Conservation (phyloP, 2,113 vertebrate species). For the Tapirus terrestris region DNA sequence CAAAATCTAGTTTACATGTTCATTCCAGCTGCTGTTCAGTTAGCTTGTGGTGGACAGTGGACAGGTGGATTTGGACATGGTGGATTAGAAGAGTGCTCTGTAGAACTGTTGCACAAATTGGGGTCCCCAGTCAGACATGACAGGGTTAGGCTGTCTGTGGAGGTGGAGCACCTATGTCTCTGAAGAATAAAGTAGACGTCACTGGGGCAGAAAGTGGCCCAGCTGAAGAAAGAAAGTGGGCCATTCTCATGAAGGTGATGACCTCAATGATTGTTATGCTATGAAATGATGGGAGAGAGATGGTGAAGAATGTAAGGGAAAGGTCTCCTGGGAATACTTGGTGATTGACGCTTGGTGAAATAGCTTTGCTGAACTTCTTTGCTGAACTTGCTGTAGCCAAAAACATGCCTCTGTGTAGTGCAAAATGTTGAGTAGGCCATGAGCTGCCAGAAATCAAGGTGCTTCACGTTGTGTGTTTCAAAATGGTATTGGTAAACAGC, state of each 20-base stretch:
- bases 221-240: background rate
- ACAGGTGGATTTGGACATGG: background rate
- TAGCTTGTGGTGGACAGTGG: background rate
- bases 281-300: background rate
- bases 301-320: background rate
- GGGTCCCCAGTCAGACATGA: background rate
- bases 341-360: background rate
- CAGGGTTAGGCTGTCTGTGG: background rate
- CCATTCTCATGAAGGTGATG: background rate
- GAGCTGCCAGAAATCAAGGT: background rate
- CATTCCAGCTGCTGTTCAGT: background rate
- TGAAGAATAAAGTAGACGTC: background rate
- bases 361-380: background rate
- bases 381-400: background rate
- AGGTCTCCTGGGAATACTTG: background rate
- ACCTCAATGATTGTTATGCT: background rate
- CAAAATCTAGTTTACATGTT: background rate
- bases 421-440: background rate
- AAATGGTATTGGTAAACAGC: background rate
- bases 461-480: background rate
- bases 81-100: background rate
- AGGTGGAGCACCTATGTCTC: background rate
- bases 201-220: background rate
- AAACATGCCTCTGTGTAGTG: background rate
- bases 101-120: background rate